These are phyloP conservation scores for Lagopus muta DNA, from an alignment of 2,113 vertebrate genomes.

Conservation along the genomic window DNA sequence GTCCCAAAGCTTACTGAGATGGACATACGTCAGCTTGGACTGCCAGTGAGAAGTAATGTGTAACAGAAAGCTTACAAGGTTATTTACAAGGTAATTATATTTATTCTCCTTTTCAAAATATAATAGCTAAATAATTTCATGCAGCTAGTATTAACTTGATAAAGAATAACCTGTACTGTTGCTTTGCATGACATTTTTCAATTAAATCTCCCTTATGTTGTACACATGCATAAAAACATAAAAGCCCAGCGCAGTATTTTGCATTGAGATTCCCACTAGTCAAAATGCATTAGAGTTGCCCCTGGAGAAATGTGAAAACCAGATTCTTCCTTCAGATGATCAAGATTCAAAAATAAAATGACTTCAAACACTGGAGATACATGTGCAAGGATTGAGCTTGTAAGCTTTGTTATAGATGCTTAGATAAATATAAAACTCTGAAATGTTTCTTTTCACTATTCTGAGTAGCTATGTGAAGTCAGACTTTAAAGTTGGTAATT, in stretches of 20 bases:
- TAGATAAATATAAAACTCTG: conserved; percentile 37
- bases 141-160: background rate
- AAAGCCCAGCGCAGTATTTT: background rate
- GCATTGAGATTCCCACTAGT: background rate
- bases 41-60: background rate
- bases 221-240: background rate
- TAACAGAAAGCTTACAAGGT: background rate
- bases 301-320: conserved; percentile 11
- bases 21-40: background rate
- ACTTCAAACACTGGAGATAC: background rate
- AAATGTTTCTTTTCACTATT: conserved; percentile 3
- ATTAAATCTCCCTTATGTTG: background rate
- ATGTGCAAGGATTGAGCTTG: conserved; percentile 10
- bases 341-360: conserved; percentile 23
- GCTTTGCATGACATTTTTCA: background rate
- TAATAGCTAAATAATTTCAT: background rate
- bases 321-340: conserved; percentile 12
- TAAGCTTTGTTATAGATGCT: background rate
- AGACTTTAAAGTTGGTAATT: background rate
- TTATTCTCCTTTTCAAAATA: background rate
- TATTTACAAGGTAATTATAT: background rate
- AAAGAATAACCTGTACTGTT: background rate
- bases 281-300: conserved; percentile 1
- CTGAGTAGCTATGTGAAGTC: background rate
- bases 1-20: background rate